Percentiles rank a stretch among this genome's conserved stretches.
These are phyloP conservation scores for Trichonephila clavipes DNA, from an alignment of 1,140 invertebrate genomes.

Conservation along the genomic window DNA sequence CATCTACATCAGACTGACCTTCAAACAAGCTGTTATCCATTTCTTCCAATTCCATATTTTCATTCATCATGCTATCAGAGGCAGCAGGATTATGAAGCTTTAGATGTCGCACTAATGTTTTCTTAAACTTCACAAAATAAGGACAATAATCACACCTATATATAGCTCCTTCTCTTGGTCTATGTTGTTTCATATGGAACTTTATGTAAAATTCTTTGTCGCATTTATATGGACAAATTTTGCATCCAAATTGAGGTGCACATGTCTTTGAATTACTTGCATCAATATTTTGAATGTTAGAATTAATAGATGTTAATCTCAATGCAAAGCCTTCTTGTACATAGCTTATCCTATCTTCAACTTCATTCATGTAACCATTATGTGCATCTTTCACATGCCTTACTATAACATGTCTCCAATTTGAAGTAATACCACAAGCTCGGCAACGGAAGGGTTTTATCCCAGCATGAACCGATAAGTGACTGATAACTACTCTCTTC, in stretches of 20 bases:
- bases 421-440: conserved; percentile 88
- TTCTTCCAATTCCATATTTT: neutral
- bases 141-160: conserved; percentile 91
- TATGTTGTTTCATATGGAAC: conserved; percentile 88
- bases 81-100: conserved; percentile 79
- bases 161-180: conserved; percentile 85
- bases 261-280: neutral
- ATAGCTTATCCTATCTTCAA: conserved; percentile 77
- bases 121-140: conserved; percentile 78
- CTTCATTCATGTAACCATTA: conserved; percentile 72
- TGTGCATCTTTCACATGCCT: conserved; percentile 74
- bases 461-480: conserved; percentile 79
- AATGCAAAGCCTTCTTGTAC: conserved; percentile 67
- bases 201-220: conserved; percentile 85
- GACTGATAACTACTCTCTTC: conserved; percentile 85
- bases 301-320: conserved; percentile 24
- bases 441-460: conserved; percentile 85
- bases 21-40: neutral
- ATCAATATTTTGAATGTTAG: neutral
- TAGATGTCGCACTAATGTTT: conserved; percentile 81
- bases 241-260: conserved; percentile 83
- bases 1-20: neutral
- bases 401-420: conserved; percentile 89
- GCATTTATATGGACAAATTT: conserved; percentile 88
- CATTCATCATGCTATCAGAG: neutral